Percentiles rank a stretch among this genome's conserved stretches.
Evolutionary conservation across 2,797 vertebrate species (phyloP).

Genomic region (Anguilla megastoma): DNA sequence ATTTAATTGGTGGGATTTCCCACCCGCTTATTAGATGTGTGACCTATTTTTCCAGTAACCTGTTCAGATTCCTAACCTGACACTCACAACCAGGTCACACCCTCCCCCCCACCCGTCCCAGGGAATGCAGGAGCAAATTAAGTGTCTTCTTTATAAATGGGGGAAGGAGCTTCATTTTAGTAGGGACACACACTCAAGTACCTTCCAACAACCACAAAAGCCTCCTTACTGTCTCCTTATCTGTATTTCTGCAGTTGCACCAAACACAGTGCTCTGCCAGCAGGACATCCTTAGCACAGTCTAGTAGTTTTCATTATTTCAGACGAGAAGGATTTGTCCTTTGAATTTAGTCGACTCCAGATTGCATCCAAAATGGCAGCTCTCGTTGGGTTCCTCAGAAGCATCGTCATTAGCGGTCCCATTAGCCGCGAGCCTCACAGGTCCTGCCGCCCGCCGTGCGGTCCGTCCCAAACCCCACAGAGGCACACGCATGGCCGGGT

Average conservation of each 20-base stretch:
- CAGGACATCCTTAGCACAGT: neutral
- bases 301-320: conserved; percentile 9
- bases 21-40: neutral
- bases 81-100: neutral
- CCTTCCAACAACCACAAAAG: neutral
- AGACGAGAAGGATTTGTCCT: neutral
- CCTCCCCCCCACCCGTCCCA: neutral
- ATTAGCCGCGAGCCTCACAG: neutral
- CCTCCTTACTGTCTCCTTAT: neutral
- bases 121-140: neutral
- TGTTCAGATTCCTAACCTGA: neutral
- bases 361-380: neutral
- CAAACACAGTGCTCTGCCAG: neutral
- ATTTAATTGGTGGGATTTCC: neutral
- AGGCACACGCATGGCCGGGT: neutral
- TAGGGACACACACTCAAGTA: neutral
- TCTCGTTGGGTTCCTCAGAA: neutral
- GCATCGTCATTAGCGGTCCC: conserved; percentile 1
- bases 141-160: neutral
- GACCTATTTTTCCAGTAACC: neutral
- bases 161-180: neutral
- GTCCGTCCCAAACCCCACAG: neutral
- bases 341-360: neutral
- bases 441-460: neutral
- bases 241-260: neutral